Evolutionary conservation across 2,888 invertebrate species (phyloP).

Genomic region (Maniola hyperantus): DNA sequence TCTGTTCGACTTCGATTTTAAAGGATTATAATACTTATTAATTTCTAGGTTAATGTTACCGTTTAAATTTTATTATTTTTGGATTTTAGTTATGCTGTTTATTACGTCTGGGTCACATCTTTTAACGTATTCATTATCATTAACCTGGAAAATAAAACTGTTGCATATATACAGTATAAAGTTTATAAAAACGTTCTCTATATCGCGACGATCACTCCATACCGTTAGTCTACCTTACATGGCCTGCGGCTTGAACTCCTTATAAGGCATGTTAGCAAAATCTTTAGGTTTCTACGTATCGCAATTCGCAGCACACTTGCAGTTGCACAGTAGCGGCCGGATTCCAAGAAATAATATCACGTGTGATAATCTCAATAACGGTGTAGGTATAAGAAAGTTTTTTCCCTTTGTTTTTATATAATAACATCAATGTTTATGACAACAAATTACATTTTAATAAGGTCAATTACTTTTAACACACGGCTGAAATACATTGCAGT

Average conservation of each 20-base stretch:
- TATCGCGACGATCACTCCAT: slow-evolving; percentile 15
- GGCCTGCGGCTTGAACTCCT: slow-evolving; percentile 12
- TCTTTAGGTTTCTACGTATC: slow-evolving; percentile 31
- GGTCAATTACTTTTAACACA: background rate
- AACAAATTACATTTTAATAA: background rate
- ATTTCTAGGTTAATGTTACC: slow-evolving; percentile 8
- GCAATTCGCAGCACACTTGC: slow-evolving; percentile 26
- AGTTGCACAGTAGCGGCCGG: slow-evolving; percentile 26
- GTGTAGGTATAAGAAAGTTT: slow-evolving; percentile 10
- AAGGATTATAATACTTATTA: background rate
- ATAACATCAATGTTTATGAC: background rate
- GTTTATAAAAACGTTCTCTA: slow-evolving; percentile 17
- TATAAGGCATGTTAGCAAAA: slow-evolving; percentile 34
- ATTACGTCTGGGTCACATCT: background rate
- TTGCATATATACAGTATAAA: background rate
- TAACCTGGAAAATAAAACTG: background rate
- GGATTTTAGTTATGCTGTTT: background rate
- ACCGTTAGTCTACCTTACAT: slow-evolving; percentile 32
- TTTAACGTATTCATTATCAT: background rate
- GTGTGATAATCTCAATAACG: slow-evolving; percentile 18
- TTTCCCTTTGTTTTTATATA: slow-evolving; percentile 2
- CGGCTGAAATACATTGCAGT: background rate
- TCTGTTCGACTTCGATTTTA: background rate
- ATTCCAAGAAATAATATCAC: slow-evolving; percentile 21
- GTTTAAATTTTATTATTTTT: background rate